A percentile compares a stretch with the other conserved stretches of the same genome.
These are phyloP conservation scores for Unio delphinus DNA, from an alignment of 2,888 invertebrate species.

Conservation along the genomic window DNA sequence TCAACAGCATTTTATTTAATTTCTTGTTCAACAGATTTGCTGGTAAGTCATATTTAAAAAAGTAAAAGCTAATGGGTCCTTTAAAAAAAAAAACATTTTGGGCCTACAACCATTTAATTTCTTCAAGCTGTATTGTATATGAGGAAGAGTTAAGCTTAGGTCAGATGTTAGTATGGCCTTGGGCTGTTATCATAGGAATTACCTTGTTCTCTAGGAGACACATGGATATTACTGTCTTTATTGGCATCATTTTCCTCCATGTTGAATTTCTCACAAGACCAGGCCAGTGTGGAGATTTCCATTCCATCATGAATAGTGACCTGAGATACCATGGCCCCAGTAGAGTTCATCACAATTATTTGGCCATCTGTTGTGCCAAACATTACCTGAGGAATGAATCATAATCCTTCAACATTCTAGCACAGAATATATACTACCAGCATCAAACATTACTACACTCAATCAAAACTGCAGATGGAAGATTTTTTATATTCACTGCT, in stretches of 20 bases:
- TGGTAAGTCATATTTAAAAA: too few species aligned
- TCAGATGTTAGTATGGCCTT: too few species aligned
- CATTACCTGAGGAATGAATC: slow-evolving; percentile 79
- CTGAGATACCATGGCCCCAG: slow-evolving; percentile 93
- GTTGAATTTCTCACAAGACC: slow-evolving; percentile 98
- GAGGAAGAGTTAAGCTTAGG: too few species aligned
- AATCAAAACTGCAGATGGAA: not conserved
- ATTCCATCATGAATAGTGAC: slow-evolving; percentile 86
- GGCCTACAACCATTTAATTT: too few species aligned
- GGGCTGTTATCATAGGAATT: too few species aligned
- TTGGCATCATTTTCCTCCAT: slow-evolving; percentile 84
- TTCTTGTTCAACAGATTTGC: too few species aligned
- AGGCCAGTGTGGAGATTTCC: slow-evolving; percentile 92
- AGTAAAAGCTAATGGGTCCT: too few species aligned
- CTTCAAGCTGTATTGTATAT: too few species aligned
- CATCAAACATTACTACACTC: not conserved
- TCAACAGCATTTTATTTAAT: too few species aligned
- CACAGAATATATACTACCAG: not conserved
- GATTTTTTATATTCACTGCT: too few species aligned
- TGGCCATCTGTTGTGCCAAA: slow-evolving; percentile 96
- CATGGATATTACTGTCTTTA: slow-evolving; percentile 23
- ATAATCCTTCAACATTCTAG: not conserved
- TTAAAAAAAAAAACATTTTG: too few species aligned
- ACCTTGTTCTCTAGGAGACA: slow-evolving; percentile 8
- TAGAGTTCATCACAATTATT: slow-evolving; percentile 96